Conservation (phyloP, 2,113 vertebrate genomes). For the Acinonyx jubatus region DNA sequence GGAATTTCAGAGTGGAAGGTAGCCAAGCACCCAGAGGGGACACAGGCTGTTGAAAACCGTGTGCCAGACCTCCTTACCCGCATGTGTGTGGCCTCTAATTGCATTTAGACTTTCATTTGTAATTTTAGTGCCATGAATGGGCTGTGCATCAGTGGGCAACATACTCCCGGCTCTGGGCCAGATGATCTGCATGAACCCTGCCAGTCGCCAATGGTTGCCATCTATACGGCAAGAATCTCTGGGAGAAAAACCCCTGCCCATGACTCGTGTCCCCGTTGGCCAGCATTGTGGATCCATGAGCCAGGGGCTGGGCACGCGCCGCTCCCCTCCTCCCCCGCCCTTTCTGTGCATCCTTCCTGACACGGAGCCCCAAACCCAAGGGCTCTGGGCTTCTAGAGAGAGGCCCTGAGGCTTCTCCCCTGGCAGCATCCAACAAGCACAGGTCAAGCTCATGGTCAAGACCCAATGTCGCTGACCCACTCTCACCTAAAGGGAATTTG, state of each 20-base stretch:
- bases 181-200: fast-evolving
- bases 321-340: no score
- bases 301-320: no score
- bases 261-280: no score
- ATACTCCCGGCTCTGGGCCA: not conserved
- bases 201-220: fast-evolving
- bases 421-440: not conserved
- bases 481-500: constrained; percentile 9
- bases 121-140: fast-evolving
- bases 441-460: not conserved
- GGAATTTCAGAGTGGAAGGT: not conserved
- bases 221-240: fast-evolving
- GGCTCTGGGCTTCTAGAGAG: not conserved
- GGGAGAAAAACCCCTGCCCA: fast-evolving
- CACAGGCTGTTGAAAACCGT: fast-evolving
- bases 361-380: not conserved
- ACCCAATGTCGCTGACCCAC: not conserved
- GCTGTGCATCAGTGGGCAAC: no score
- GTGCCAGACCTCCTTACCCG: not conserved
- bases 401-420: not conserved
- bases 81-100: fast-evolving
- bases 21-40: not conserved
- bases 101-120: no score
- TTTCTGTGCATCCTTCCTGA: no score
- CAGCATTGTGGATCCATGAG: fast-evolving